Evolutionary conservation across 2,113 vertebrate genomes (phyloP).

Genomic region (Pseudopodoces humilis): DNA sequence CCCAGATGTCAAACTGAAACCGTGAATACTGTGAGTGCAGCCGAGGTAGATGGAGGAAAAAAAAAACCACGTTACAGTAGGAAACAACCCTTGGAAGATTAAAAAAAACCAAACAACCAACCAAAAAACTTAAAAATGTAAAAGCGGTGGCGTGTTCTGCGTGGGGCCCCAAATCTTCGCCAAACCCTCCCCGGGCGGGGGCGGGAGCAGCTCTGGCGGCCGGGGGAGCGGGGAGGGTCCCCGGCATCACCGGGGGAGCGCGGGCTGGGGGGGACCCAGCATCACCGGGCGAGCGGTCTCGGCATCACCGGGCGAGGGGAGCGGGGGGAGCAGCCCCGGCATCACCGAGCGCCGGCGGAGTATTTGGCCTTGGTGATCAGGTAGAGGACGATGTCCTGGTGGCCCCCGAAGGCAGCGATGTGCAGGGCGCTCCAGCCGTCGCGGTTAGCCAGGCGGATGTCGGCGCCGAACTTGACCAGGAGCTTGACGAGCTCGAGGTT

Average conservation of each 20-base stretch:
- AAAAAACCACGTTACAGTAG: slow-evolving; percentile 55
- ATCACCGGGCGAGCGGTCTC: slow-evolving; percentile 49
- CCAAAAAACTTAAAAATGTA: background rate
- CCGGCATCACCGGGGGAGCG: slow-evolving; percentile 60
- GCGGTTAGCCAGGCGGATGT: slow-evolving; percentile 94
- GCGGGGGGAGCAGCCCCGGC: background rate
- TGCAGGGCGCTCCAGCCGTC: slow-evolving; percentile 99
- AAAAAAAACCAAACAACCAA: background rate
- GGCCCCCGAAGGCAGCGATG: slow-evolving; percentile 97
- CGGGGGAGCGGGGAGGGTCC: background rate
- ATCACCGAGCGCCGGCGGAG: slow-evolving; percentile 90
- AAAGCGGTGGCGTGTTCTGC: background rate
- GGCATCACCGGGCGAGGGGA: slow-evolving; percentile 58
- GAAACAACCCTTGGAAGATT: slow-evolving; percentile 50
- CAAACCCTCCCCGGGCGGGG: background rate
- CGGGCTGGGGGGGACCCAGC: background rate
- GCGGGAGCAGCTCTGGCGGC: slow-evolving; percentile 60
- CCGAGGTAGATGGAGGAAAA: slow-evolving; percentile 90
- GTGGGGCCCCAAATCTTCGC: slow-evolving; percentile 71
- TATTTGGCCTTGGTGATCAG: slow-evolving; percentile 99
- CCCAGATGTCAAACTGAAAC: slow-evolving; percentile 47
- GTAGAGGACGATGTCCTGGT: slow-evolving; percentile 99
- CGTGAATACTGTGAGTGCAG: slow-evolving; percentile 84
- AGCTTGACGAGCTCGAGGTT: slow-evolving; percentile 98
- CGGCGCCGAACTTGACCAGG: slow-evolving; percentile 97